These are phyloP conservation scores for Alauda arvensis DNA, from an alignment of 2,797 vertebrate genomes.

Conservation along the genomic window DNA sequence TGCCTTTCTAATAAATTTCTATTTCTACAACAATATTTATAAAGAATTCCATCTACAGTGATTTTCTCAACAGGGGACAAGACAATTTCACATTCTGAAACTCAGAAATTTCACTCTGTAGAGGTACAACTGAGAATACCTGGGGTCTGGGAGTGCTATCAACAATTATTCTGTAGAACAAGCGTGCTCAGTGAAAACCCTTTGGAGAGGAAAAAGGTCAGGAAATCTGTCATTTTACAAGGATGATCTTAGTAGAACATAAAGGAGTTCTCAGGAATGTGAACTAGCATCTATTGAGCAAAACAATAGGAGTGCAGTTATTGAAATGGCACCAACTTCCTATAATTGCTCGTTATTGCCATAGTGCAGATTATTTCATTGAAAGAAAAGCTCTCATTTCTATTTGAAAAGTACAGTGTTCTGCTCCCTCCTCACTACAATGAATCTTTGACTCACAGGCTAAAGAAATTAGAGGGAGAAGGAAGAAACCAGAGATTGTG, in stretches of 20 bases:
- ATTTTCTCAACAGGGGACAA: constrained; percentile 5
- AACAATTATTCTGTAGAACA: background rate
- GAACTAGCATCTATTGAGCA: background rate
- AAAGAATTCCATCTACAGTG: background rate
- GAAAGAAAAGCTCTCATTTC: background rate
- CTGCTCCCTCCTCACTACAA: background rate
- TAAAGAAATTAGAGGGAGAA: background rate
- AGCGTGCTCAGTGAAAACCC: background rate
- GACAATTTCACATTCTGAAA: constrained; percentile 2
- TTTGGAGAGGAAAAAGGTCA: constrained; percentile 16
- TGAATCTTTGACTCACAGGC: background rate
- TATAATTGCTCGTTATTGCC: background rate
- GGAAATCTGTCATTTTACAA: background rate
- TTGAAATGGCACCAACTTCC: background rate
- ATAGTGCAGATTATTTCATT: background rate
- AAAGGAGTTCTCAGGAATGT: background rate
- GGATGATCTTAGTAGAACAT: background rate
- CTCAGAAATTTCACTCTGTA: background rate
- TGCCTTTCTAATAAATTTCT: background rate
- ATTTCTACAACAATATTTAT: background rate
- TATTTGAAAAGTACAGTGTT: background rate
- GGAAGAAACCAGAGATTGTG: background rate
- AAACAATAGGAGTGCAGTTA: background rate
- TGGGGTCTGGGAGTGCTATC: background rate
- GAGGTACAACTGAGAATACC: background rate